Evolutionary conservation across 2,888 invertebrate species (phyloP).

Genomic region (Platycheirus albimanus): DNA sequence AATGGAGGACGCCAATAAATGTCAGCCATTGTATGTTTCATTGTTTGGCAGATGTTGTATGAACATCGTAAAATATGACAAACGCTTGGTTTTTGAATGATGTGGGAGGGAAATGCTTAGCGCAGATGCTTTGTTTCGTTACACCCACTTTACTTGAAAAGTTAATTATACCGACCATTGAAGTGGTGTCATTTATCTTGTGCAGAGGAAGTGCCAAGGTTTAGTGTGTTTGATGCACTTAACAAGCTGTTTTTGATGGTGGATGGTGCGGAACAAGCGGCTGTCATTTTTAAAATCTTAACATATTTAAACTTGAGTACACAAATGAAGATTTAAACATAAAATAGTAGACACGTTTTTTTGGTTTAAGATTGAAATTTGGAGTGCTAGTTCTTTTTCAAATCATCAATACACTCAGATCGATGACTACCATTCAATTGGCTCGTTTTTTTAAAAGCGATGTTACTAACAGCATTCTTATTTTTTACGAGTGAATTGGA

Average conservation of each 20-base stretch:
- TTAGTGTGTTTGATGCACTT: neutral
- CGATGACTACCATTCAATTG: too few relatives aligned
- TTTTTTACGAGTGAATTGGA: too few relatives aligned
- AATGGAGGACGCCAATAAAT: conserved; percentile 67
- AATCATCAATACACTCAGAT: too few relatives aligned
- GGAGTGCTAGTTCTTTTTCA: too few relatives aligned
- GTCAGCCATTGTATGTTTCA: conserved; percentile 68
- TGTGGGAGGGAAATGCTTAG: conserved; percentile 36
- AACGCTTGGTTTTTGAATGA: neutral
- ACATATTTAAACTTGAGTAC: too few relatives aligned
- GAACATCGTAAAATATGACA: conserved; percentile 27
- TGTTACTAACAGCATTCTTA: too few relatives aligned
- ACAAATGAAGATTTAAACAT: too few relatives aligned
- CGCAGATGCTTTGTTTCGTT: conserved; percentile 42
- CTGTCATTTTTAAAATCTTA: too few relatives aligned
- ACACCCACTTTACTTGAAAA: conserved; percentile 56
- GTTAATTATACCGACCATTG: conserved; percentile 39
- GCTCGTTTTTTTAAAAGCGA: too few relatives aligned
- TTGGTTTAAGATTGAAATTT: too few relatives aligned
- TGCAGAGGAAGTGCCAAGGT: neutral
- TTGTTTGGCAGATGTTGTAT: conserved; percentile 61
- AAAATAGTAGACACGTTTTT: too few relatives aligned
- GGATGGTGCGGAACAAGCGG: too few relatives aligned
- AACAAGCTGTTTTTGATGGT: neutral
- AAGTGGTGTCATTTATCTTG: conserved; percentile 24